phyloP scores from a whole-genome alignment of 2,797 vertebrate genomes.

The Pseudochirops corinnae region DNA sequence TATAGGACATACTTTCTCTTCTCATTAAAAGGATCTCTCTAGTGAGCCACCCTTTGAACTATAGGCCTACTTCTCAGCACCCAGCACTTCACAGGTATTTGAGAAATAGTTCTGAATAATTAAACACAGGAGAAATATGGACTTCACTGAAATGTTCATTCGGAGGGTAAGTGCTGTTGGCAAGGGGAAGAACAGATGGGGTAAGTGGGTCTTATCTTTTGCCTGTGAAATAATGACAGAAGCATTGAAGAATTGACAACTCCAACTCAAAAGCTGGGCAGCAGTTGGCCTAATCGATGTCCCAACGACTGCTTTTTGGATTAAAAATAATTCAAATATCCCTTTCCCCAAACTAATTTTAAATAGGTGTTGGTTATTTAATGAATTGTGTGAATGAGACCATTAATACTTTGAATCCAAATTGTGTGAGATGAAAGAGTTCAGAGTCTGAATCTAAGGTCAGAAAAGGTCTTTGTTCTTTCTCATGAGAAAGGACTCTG shows the following conservation, averaged over 20 bases:
- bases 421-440: too few species aligned
- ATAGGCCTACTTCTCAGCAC: not conserved
- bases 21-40: not conserved
- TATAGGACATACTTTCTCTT: accelerated
- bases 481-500: too few species aligned
- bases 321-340: not conserved
- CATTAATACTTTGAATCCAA: not conserved
- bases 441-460: too few species aligned
- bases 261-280: not conserved
- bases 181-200: not conserved
- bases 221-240: not conserved
- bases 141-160: not conserved
- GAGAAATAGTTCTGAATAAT: not conserved
- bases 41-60: not conserved
- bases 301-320: not conserved
- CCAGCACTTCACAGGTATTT: not conserved
- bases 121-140: not conserved
- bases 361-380: not conserved
- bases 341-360: not conserved
- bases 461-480: too few species aligned
- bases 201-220: not conserved
- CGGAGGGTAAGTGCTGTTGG: not conserved
- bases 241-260: not conserved
- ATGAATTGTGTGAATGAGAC: not conserved
- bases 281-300: not conserved